These are phyloP conservation scores for Sylvilagus bachmani DNA, from an alignment of 2,113 vertebrate genomes.

Conservation along the genomic window DNA sequence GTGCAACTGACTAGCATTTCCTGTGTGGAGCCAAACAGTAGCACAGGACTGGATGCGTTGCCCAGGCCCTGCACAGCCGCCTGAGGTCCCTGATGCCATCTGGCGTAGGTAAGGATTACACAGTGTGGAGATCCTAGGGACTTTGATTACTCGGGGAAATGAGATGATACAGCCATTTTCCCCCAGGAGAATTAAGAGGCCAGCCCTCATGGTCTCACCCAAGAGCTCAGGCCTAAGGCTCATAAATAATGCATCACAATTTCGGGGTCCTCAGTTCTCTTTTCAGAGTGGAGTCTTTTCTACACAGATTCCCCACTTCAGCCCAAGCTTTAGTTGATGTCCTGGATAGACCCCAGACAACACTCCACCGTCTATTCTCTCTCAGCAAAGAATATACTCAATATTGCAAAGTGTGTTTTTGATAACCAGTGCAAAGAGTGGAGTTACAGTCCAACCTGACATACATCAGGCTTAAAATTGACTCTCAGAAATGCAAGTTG, in stretches of 20 bases:
- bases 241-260: neutral
- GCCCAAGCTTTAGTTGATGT: neutral
- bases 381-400: constrained; percentile 29
- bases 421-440: constrained; percentile 44
- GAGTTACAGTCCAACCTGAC: constrained; percentile 66
- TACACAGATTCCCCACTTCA: neutral
- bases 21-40: neutral
- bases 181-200: neutral
- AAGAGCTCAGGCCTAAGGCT: constrained; percentile 1
- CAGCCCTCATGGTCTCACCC: neutral
- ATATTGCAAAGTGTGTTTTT: constrained; percentile 51
- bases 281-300: neutral
- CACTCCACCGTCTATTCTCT: constrained; percentile 39
- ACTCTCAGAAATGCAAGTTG: constrained; percentile 70
- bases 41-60: neutral
- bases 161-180: neutral
- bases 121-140: neutral
- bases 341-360: neutral
- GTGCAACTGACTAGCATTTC: neutral
- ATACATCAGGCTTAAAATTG: constrained; percentile 70
- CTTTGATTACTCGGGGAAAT: neutral
- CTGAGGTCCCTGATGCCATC: neutral
- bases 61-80: neutral
- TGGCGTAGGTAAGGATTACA: neutral
- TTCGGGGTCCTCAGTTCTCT: constrained; percentile 6